Evolutionary conservation across 1,140 invertebrate species (phyloP).

Genomic region (Drosophila malerkotliana): DNA sequence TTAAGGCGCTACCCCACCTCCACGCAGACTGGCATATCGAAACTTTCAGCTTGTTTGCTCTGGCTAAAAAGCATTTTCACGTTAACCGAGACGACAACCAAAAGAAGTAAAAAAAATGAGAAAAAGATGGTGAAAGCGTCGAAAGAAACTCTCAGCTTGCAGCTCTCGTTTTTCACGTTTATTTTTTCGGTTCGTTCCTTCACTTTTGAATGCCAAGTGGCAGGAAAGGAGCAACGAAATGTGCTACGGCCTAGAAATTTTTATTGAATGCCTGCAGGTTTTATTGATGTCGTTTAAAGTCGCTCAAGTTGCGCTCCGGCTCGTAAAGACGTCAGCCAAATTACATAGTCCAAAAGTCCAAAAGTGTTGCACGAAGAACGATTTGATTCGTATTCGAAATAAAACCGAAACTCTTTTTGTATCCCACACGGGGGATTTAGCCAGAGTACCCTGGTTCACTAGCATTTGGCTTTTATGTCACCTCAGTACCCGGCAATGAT

Average conservation of each 20-base stretch:
- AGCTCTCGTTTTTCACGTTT: constrained; percentile 9
- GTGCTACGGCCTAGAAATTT: constrained; percentile 59
- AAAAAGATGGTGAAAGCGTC: constrained; percentile 5
- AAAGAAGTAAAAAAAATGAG: constrained; percentile 1
- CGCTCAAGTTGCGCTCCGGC: constrained; percentile 51
- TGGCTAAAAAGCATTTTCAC: constrained; percentile 47
- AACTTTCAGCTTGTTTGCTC: constrained; percentile 35
- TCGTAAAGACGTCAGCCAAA: constrained; percentile 60
- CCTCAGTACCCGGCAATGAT: constrained; percentile 27
- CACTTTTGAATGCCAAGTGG: constrained; percentile 49
- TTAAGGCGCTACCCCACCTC: background rate
- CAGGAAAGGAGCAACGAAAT: constrained; percentile 61
- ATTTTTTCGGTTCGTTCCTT: constrained; percentile 5
- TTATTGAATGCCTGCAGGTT: constrained; percentile 64
- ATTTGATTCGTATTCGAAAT: constrained; percentile 18
- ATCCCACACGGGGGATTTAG: constrained; percentile 9
- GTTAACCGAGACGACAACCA: constrained; percentile 3
- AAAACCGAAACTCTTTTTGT: constrained; percentile 27
- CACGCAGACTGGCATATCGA: constrained; percentile 11
- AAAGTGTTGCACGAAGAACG: constrained; percentile 23
- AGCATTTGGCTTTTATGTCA: constrained; percentile 28
- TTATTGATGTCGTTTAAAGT: constrained; percentile 72
- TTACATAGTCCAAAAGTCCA: constrained; percentile 35
- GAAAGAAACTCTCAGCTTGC: constrained; percentile 24
- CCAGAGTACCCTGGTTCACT: constrained; percentile 7